A percentile compares a stretch with the other conserved stretches of the same genome.
Evolutionary conservation across 2,797 vertebrate genomes (phyloP).

Genomic region (Coreius guichenoti): DNA sequence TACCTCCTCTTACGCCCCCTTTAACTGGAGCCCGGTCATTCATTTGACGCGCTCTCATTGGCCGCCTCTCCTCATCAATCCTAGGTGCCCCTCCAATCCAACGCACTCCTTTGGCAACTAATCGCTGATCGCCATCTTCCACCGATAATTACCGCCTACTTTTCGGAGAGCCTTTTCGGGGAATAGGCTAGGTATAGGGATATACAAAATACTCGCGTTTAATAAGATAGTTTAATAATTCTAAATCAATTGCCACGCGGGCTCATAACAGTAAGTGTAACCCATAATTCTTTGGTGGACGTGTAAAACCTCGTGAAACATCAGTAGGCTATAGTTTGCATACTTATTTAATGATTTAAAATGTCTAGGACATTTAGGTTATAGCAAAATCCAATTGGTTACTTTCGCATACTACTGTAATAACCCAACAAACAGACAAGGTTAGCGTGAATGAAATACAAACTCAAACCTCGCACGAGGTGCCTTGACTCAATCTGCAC

Average conservation of each 20-base stretch:
- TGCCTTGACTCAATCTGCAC: neutral
- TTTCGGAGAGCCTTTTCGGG: constrained; percentile 73
- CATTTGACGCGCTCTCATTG: constrained; percentile 83
- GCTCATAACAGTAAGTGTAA: constrained; percentile 14
- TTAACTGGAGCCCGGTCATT: constrained; percentile 85
- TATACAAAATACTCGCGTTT: constrained; percentile 51
- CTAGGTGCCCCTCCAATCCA: constrained; percentile 81
- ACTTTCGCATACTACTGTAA: constrained; percentile 23
- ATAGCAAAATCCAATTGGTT: constrained; percentile 18
- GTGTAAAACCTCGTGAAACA: neutral
- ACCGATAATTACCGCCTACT: constrained; percentile 86
- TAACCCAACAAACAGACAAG: constrained; percentile 22
- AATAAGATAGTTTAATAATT: constrained; percentile 38
- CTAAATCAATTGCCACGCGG: neutral
- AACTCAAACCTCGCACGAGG: constrained; percentile 18
- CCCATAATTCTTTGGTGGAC: neutral
- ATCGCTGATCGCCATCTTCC: constrained; percentile 84
- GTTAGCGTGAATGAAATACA: constrained; percentile 28
- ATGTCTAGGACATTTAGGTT: neutral
- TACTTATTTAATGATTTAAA: constrained; percentile 15
- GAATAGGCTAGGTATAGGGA: constrained; percentile 58
- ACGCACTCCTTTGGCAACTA: constrained; percentile 76
- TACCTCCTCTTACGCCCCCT: constrained; percentile 88
- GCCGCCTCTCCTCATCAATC: constrained; percentile 85
- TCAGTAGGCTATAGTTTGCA: neutral